phyloP scores from a whole-genome alignment of 2,888 invertebrate species.

The Mythimna ferrago region DNA sequence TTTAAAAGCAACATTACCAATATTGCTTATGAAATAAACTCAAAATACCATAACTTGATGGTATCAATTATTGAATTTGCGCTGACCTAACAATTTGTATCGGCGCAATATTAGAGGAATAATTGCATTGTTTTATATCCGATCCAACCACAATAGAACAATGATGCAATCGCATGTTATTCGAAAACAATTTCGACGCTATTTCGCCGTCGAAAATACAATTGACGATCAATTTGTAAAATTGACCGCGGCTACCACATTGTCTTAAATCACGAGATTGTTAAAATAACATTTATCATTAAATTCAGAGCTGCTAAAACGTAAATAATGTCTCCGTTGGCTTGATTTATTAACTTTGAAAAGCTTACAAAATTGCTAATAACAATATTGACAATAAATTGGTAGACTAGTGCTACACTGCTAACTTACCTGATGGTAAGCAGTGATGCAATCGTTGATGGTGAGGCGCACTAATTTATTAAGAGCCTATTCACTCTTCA shows the following conservation, averaged over 20 bases:
- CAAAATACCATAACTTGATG: slow-evolving; percentile 56
- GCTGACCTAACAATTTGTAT: slow-evolving; percentile 65
- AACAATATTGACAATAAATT: not conserved
- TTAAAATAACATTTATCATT: slow-evolving; percentile 58
- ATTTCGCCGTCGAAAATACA: slow-evolving; percentile 68
- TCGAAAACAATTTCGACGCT: slow-evolving; percentile 72
- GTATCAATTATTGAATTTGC: slow-evolving; percentile 67
- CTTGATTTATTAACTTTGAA: slow-evolving; percentile 30
- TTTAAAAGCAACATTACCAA: not conserved
- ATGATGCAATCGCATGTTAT: slow-evolving; percentile 75
- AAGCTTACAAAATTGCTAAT: slow-evolving; percentile 4
- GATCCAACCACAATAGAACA: slow-evolving; percentile 70
- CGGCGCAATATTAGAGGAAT: slow-evolving; percentile 66
- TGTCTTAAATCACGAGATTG: slow-evolving; percentile 65
- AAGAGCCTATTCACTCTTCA: too few species aligned
- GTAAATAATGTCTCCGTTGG: slow-evolving; percentile 28
- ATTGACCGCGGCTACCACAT: slow-evolving; percentile 66
- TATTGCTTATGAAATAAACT: slow-evolving; percentile 39
- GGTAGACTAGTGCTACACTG: not conserved
- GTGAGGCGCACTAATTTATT: too few species aligned
- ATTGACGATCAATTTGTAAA: slow-evolving; percentile 71
- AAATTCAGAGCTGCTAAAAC: slow-evolving; percentile 39
- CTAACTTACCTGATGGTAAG: too few species aligned
- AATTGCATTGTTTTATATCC: slow-evolving; percentile 76
- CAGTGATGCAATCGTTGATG: too few species aligned